Evolutionary conservation across 2,797 vertebrate genomes (phyloP).

Genomic region (Sebastes variabilis): DNA sequence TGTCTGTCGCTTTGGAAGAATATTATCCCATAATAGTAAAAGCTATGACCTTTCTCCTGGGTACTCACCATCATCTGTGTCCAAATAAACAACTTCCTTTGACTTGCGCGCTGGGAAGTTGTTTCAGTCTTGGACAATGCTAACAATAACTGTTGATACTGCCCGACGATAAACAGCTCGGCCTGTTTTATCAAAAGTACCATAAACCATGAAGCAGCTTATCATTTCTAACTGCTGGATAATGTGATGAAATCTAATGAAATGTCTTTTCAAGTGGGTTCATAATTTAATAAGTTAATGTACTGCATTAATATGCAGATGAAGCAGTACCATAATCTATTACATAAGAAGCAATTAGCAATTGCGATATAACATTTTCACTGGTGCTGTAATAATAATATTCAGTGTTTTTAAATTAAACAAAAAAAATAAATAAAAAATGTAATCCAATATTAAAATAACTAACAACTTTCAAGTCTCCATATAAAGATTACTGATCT

Average conservation of each 20-base stretch:
- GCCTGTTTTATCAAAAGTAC: background rate
- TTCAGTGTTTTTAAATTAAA: background rate
- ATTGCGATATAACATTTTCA: background rate
- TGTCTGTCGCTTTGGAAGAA: background rate
- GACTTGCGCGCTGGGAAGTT: background rate
- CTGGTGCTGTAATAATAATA: background rate
- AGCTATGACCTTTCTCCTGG: conserved; percentile 33
- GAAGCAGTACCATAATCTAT: background rate
- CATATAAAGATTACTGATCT: too few relatives aligned
- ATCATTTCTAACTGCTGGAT: background rate
- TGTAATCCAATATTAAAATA: background rate
- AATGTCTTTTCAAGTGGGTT: background rate
- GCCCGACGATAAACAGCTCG: background rate
- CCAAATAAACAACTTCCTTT: conserved; percentile 24
- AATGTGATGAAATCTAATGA: background rate
- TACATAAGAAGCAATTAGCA: background rate
- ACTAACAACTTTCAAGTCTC: too few relatives aligned
- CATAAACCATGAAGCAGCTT: background rate
- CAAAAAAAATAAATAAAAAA: background rate
- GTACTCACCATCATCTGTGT: conserved; percentile 2
- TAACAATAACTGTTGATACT: background rate
- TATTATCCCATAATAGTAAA: conserved; percentile 26
- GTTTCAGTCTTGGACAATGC: background rate
- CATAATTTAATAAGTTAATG: background rate
- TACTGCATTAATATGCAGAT: background rate